Percentiles rank a stretch among this genome's conserved stretches.
Evolutionary conservation across 2,113 vertebrate species (phyloP).

Genomic region (Burhinus oedicnemus): DNA sequence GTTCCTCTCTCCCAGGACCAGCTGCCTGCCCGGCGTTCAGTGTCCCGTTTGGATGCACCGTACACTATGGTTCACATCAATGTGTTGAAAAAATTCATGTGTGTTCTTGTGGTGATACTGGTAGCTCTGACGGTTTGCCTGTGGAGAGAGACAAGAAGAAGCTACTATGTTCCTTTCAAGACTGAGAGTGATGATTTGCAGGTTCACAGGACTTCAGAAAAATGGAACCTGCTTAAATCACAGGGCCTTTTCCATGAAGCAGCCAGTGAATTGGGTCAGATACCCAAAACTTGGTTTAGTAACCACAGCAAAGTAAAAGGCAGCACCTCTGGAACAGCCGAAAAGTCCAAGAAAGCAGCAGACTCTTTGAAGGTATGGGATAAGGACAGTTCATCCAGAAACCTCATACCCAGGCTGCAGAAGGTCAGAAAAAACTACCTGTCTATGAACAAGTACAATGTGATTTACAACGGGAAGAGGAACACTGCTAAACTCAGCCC

Average conservation of each 20-base stretch:
- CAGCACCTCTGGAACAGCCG: neutral
- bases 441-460: slow-evolving; percentile 78
- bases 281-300: neutral
- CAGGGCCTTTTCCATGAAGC: neutral
- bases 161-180: slow-evolving; percentile 63
- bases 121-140: slow-evolving; percentile 72
- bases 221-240: neutral
- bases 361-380: slow-evolving; percentile 73
- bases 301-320: neutral
- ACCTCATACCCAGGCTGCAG: slow-evolving; percentile 73
- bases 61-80: slow-evolving; percentile 79
- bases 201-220: slow-evolving; percentile 3
- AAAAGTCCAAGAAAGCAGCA: slow-evolving; percentile 14
- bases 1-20: slow-evolving; percentile 45
- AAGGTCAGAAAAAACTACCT: slow-evolving; percentile 71
- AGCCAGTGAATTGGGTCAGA: neutral
- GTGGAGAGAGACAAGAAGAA: slow-evolving; percentile 76
- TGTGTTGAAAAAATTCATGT: slow-evolving; percentile 70
- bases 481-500: slow-evolving; percentile 55
- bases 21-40: neutral
- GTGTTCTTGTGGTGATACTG: slow-evolving; percentile 65
- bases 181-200: slow-evolving; percentile 7
- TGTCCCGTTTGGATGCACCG: neutral
- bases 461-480: slow-evolving; percentile 69
- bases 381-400: slow-evolving; percentile 76